Evolutionary conservation across 2,888 invertebrate species (phyloP), one percentile per base, ranked within the genome.

Genomic region (Metellina segmentata): DNA sequence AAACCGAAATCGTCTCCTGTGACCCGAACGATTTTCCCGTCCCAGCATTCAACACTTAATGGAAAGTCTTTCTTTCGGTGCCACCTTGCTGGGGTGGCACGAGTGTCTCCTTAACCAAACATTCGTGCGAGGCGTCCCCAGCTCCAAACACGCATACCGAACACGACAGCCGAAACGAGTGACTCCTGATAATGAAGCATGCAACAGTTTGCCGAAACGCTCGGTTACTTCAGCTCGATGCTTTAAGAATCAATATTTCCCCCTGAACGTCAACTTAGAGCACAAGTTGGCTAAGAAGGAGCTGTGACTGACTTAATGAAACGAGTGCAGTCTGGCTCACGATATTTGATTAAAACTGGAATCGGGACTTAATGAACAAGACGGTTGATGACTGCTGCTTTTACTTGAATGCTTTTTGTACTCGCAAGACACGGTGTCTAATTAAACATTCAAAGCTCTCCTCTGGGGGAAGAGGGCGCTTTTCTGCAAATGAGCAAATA

Each of bases 271-370:
- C 79, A 86, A 86, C 86, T 86, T 86, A 69, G 78, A 74, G 74
- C 85, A 85, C 69, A 85, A 85, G 61, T 75, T 77, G 85, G 19
- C 51, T n/a, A 71, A 72, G 83, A 85, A 88, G 61, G 81, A 81
- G 88, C 79, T 52, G 72, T 69, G 79, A 79, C 79, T 72, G 87
- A 74, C 88, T 81, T 81, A 88, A 88, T 81, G 88, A 88, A 88
- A 81, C 74, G 79, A 53, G 52, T 51, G 70, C 70, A 86, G 69
- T 69, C 70, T 61, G 85, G 61, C 77, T 70, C 78, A 51, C 79
- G 81, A 81, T 88, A 88, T 88, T 88, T 88, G 88, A 88, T 88
- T 88, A 88, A 88, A 88, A 81, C 88, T 81, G 69, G 88, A 88
- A 88, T 88, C 81, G 88, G 81, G 72, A 74, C 74, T 81, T 88